Base-by-base conservation (phyloP, 2,888 invertebrate genomes). In the Noctua pronuba region DNA sequence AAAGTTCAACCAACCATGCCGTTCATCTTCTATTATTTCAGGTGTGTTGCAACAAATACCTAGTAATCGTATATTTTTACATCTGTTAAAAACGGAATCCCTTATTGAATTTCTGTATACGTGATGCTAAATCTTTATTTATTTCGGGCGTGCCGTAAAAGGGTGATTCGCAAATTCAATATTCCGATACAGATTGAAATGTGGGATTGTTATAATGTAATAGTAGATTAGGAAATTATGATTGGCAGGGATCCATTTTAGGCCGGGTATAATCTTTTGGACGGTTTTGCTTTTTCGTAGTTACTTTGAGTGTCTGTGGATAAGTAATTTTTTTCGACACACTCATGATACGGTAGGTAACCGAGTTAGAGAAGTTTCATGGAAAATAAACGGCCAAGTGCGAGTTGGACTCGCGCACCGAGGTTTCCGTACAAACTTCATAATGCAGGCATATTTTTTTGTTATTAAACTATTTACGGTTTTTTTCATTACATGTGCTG, bases 121-220 rank as follows among this genome's bases (percentile, higher is more conserved):
- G 52, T 24, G 66, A 60, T 44, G 44, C 35, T 66, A 64, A 46
- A 79, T 83, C 76, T 71, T 80, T 82, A 84, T 82, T 80, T 78
- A 73, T 75, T 66, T 68, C 71, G 66, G 60, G 79, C 64, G 79
- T 76, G 71, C 77, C 75, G 75, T 78, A 73, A 66, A 70, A 60
- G 67, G 58, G 69, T 73, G 83, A 77, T 75, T 83, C 31, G 49
- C 75, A 75, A 82, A 85, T 82, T 79, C 73, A 77, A 79, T 85
- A 71, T 35, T 62, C 38, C n/a, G 35, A 70, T 67, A 74, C 52
- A 52, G 31, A 58, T 73, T 70, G n/a, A 21, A 72, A 58, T 13
- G 46, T 64, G 41, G n/a, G 31, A n/a, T 52, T 49, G 24, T 21
- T 31, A 3, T 66, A 70, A 3, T 65, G 35, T 55, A 8, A 10